These are phyloP conservation scores for Trematomus bernacchii DNA, from an alignment of 2,797 vertebrate genomes.

Conservation along the genomic window DNA sequence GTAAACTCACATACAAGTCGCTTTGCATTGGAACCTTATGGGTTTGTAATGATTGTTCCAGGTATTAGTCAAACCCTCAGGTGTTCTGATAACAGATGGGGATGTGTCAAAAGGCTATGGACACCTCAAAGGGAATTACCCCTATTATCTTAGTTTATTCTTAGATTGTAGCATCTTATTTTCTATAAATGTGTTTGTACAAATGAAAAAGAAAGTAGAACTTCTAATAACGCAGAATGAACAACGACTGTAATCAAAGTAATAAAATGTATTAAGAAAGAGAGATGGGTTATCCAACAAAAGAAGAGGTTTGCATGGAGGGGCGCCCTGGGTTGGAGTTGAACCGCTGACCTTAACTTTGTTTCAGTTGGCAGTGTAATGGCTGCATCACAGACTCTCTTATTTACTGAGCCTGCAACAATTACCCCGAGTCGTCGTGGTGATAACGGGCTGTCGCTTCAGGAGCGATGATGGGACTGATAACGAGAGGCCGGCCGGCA, in stretches of 20 bases:
- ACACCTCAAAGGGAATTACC: too few relatives aligned
- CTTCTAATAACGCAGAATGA: not conserved
- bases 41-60: too few relatives aligned
- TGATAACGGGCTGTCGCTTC: constrained; percentile 45
- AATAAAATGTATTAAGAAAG: not conserved
- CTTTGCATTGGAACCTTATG: too few relatives aligned
- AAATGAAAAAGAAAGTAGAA: not conserved
- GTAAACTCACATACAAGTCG: too few relatives aligned
- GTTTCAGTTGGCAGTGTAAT: not conserved
- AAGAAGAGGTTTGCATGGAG: not conserved
- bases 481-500: constrained; percentile 5
- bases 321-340: not conserved
- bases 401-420: constrained; percentile 45
- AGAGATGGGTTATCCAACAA: not conserved
- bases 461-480: constrained; percentile 29
- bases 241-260: not conserved
- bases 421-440: constrained; percentile 28
- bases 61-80: too few relatives aligned
- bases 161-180: not conserved
- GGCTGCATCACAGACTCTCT: constrained; percentile 19
- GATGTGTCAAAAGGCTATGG: too few relatives aligned
- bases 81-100: too few relatives aligned
- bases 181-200: not conserved
- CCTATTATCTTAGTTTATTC: not conserved
- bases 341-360: not conserved